Percentiles rank a stretch among this genome's conserved stretches.
Evolutionary conservation across 2,113 vertebrate species (phyloP).

Genomic region (Bubalus kerabau): DNA sequence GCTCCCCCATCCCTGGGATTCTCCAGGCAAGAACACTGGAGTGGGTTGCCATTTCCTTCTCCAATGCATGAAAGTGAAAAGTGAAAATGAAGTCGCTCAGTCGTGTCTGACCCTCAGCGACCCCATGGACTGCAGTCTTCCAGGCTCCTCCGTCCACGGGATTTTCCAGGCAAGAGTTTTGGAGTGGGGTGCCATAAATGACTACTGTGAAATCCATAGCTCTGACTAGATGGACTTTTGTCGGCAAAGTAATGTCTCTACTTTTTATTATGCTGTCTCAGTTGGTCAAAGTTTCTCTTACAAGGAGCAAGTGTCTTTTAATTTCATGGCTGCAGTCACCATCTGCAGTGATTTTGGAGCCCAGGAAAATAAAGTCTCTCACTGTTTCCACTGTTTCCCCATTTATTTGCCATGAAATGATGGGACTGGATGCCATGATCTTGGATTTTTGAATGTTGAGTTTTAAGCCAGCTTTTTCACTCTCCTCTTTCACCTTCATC

Average conservation of each 20-base stretch:
- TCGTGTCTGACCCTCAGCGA: too few relatives aligned
- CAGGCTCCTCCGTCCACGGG: too few relatives aligned
- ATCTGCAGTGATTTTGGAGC: neutral
- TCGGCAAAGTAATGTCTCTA: neutral
- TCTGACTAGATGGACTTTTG: neutral
- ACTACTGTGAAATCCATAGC: neutral
- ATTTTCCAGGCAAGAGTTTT: too few relatives aligned
- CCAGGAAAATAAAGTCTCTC: neutral
- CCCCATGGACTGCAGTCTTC: too few relatives aligned
- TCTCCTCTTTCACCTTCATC: neutral
- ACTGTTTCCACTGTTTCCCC: neutral
- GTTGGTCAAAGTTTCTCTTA: neutral
- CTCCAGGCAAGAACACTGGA: too few relatives aligned
- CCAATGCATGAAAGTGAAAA: too few relatives aligned
- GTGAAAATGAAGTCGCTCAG: too few relatives aligned
- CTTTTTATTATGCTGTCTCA: neutral
- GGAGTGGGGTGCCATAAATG: neutral
- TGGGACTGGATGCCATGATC: neutral
- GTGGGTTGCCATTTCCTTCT: too few relatives aligned
- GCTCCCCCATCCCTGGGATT: too few relatives aligned
- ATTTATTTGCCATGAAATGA: neutral
- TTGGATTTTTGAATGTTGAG: neutral
- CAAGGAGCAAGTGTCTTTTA: neutral
- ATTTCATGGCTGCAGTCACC: neutral
- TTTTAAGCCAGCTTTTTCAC: neutral